Evolutionary conservation across 2,797 vertebrate genomes (phyloP).

Genomic region (Artibeus jamaicensis): DNA sequence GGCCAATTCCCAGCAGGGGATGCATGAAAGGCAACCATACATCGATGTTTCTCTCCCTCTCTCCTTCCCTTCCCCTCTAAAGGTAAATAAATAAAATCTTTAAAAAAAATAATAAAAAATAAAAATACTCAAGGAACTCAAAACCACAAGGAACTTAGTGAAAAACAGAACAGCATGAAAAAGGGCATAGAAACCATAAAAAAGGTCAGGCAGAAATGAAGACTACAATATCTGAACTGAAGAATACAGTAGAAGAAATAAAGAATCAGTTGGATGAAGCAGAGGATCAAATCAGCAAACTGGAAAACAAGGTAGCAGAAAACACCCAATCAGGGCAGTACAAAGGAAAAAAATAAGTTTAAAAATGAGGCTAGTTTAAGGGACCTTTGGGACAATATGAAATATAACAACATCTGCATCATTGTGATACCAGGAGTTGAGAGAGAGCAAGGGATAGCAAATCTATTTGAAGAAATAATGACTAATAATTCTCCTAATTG

Average conservation of each 20-base stretch:
- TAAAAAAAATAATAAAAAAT: too few species aligned
- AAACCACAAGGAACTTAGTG: not conserved
- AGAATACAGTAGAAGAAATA: not conserved
- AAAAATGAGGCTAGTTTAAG: not conserved
- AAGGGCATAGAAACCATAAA: not conserved
- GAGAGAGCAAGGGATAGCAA: not conserved
- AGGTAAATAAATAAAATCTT: too few species aligned
- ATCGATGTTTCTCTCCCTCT: too few species aligned
- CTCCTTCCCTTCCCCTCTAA: too few species aligned
- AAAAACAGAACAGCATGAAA: not conserved
- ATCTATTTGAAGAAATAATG: not conserved
- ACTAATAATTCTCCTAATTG: not conserved
- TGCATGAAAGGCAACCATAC: too few species aligned
- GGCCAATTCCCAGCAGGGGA: too few species aligned
- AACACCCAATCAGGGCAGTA: not conserved
- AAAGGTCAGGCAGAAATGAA: not conserved
- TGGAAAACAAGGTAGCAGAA: not conserved
- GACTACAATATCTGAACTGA: not conserved
- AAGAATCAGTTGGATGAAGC: not conserved
- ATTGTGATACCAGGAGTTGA: not conserved
- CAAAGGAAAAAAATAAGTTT: not conserved
- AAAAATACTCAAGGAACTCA: not conserved
- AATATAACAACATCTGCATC: not conserved
- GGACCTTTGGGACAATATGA: not conserved
- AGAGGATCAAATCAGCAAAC: not conserved